Evolutionary conservation across 2,888 invertebrate genomes (phyloP).

Genomic region (Drosophila dives): DNA sequence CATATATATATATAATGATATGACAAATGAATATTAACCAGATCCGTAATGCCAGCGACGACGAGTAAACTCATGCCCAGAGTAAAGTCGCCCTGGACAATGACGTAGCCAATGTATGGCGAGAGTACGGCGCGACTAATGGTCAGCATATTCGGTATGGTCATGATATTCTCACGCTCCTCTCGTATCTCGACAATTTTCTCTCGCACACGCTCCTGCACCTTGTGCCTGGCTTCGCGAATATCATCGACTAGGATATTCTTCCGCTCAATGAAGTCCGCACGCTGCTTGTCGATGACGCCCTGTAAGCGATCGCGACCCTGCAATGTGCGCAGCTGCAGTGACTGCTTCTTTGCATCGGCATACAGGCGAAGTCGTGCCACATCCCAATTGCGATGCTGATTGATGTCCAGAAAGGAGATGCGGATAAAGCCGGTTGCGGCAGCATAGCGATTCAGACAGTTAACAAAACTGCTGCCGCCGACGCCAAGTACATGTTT

Average conservation of each 20-base stretch:
- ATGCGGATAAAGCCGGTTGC: constrained; percentile 84
- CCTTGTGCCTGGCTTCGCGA: constrained; percentile 89
- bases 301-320: constrained; percentile 86
- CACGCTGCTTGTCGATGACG: constrained; percentile 88
- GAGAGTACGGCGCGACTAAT: constrained; percentile 93
- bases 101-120: constrained; percentile 95
- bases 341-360: constrained; percentile 80
- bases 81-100: constrained; percentile 92
- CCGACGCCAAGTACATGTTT: constrained; percentile 72
- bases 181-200: constrained; percentile 88
- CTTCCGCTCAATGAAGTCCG: constrained; percentile 87
- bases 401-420: constrained; percentile 82
- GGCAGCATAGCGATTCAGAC: constrained; percentile 83
- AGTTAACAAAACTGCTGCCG: constrained; percentile 76
- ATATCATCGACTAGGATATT: constrained; percentile 89
- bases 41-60: constrained; percentile 95
- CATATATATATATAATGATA: background rate
- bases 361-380: constrained; percentile 82
- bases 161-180: constrained; percentile 93
- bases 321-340: constrained; percentile 83
- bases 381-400: constrained; percentile 83
- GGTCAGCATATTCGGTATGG: constrained; percentile 96
- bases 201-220: constrained; percentile 90
- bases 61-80: constrained; percentile 93
- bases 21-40: constrained; percentile 87